A percentile compares a stretch with the other conserved stretches of the same genome.
Conservation (phyloP, 2,888 invertebrate species). For the Spialia ferax region DNA sequence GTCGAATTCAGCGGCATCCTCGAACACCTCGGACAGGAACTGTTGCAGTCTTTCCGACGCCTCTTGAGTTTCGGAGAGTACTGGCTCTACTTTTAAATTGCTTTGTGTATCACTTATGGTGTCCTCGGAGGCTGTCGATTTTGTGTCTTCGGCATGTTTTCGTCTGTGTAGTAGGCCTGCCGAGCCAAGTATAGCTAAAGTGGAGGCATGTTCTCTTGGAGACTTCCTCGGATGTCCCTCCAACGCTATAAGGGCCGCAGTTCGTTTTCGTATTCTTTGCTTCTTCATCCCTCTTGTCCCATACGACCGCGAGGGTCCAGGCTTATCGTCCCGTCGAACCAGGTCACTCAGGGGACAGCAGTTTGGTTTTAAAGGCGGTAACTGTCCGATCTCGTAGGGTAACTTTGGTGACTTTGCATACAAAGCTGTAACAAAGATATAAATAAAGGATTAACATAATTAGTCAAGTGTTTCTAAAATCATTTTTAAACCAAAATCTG, state of each 20-base stretch:
- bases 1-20: conserved; percentile 78
- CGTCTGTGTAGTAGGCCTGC: conserved; percentile 87
- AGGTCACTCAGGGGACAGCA: conserved; percentile 81
- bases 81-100: conserved; percentile 64
- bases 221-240: conserved; percentile 92
- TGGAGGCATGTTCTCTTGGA: conserved; percentile 95
- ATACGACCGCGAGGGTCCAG: conserved; percentile 73
- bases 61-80: conserved; percentile 66
- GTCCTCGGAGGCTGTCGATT: conserved; percentile 80
- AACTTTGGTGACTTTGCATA: conserved; percentile 89
- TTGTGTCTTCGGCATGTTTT: conserved; percentile 73
- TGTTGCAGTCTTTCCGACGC: conserved; percentile 74
- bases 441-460: too few relatives aligned
- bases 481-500: too few relatives aligned
- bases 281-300: conserved; percentile 78
- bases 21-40: conserved; percentile 78
- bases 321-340: conserved; percentile 71
- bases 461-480: too few relatives aligned
- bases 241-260: conserved; percentile 64
- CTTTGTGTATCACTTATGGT: conserved; percentile 71
- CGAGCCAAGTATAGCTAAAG: conserved; percentile 92
- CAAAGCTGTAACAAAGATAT: conserved; percentile 75
- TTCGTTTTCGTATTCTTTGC: conserved; percentile 66
- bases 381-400: conserved; percentile 91
- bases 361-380: conserved; percentile 88